Conservation (phyloP, 2,113 vertebrate genomes). For the Murina feae region DNA sequence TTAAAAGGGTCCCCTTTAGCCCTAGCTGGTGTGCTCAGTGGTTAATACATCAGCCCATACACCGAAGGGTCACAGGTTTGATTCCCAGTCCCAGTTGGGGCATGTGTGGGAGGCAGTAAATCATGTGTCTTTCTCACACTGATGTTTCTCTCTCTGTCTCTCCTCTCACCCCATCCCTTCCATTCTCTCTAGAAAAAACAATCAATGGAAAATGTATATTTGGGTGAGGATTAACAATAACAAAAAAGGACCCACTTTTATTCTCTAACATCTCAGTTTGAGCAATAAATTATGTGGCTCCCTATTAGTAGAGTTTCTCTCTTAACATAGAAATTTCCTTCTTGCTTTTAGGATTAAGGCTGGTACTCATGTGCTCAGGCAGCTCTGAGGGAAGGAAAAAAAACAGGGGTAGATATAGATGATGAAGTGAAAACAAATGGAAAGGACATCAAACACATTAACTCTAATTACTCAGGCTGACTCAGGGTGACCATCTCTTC, state of each 20-base stretch:
- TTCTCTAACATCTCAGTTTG: neutral
- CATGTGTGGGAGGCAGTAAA: too few relatives aligned
- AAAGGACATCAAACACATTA: neutral
- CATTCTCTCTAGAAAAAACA: too few relatives aligned
- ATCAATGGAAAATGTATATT: too few relatives aligned
- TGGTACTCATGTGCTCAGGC: neutral
- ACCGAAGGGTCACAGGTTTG: too few relatives aligned
- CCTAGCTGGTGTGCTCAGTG: too few relatives aligned
- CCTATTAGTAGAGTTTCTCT: neutral
- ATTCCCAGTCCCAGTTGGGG: too few relatives aligned
- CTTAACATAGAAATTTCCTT: neutral
- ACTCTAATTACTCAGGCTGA: neutral
- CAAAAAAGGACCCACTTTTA: neutral
- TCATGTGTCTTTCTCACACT: too few relatives aligned
- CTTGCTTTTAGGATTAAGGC: neutral
- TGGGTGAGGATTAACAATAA: too few relatives aligned
- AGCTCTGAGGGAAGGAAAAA: neutral
- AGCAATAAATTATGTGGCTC: neutral
- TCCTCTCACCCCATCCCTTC: too few relatives aligned
- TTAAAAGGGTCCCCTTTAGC: neutral
- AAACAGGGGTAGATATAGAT: neutral
- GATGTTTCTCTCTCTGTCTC: too few relatives aligned
- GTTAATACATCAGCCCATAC: too few relatives aligned
- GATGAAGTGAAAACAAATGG: neutral
- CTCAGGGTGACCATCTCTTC: constrained; percentile 22